A percentile compares a stretch with the other conserved stretches of the same genome.
phyloP scores from a whole-genome alignment of 2,888 invertebrate genomes.

The Eristalinus sepulchralis region DNA sequence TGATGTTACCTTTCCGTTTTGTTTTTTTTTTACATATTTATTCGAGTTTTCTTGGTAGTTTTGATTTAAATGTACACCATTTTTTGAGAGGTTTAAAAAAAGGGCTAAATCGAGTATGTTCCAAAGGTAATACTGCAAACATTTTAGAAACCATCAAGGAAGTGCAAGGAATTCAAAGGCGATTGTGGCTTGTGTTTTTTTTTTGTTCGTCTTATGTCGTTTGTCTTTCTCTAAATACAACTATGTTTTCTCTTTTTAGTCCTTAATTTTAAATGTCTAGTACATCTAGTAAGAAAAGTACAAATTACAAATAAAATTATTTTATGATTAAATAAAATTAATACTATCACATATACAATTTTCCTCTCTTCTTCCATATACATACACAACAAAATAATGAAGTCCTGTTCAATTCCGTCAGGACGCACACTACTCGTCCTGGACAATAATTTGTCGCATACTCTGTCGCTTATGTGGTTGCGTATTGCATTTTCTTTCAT shows the following conservation, averaged over 20 bases:
- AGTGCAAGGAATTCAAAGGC: conserved; percentile 10
- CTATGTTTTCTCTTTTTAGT: neutral
- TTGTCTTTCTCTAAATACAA: neutral
- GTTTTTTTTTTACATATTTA: conserved; percentile 24
- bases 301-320: conserved; percentile 21
- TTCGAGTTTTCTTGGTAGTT: conserved; percentile 18
- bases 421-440: neutral
- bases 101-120: conserved; percentile 10
- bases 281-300: conserved; percentile 22
- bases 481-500: conserved; percentile 11
- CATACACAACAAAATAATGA: conserved; percentile 53
- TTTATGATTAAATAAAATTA: conserved; percentile 71
- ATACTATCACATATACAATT: conserved; percentile 70
- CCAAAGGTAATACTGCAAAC: conserved; percentile 64
- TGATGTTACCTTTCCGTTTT: neutral
- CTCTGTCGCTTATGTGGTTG: neutral
- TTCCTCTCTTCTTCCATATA: conserved; percentile 37
- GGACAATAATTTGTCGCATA: conserved; percentile 19
- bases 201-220: conserved; percentile 6
- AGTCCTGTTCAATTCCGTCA: conserved; percentile 18
- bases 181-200: neutral
- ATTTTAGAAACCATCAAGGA: conserved; percentile 23
- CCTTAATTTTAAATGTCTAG: conserved; percentile 47
- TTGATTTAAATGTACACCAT: neutral
- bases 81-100: conserved; percentile 12